Evolutionary conservation across 2,888 invertebrate genomes (phyloP), one percentile per base, ranked within the genome.

Genomic region (Petrolisthes cinctipes): DNA sequence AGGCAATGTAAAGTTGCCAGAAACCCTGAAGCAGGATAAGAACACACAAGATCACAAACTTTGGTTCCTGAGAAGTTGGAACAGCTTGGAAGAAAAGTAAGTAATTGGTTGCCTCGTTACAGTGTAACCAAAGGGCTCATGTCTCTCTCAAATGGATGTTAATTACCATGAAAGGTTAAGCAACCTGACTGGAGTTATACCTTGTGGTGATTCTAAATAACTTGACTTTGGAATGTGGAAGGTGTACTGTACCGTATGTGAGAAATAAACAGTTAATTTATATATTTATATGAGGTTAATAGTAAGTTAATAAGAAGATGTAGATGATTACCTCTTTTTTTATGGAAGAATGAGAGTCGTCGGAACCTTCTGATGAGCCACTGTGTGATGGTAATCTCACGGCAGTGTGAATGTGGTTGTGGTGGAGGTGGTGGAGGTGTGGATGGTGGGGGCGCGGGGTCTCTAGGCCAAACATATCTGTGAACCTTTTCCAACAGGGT

Each of bases 371-470:
- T 66, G 17, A 89, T 82, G 76, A 89, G 83, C 81, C 86, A 89
- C 82, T 89, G 85, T 1, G 89, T 86, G 76, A 89, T 75, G n/a
- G 89, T 86, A 68, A 89, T 89, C 82, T 89, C 89, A 57, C 84
- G 84, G 23, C 87, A 87, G 0, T 83, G 87, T 66, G 51, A 56
- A 20, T 73, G 80, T 17, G 54, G 75, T 80, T 61, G 81, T 11
- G 71, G 71, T n/a, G 71, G 71, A 80, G 57, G 83, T 81, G n/a
- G 76, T 5, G 71, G 37, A 20, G 37, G 56, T 57, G 4, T 9
- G 53, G 71, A 79, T 66, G 81, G 37, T 37, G 37, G 37, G 2
- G 37, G 83, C 68, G 83, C 86, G 9, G 73, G 20, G 20, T 82
- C 85, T 82, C 73, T 84, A 17, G 82, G 89, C 79, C 86, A 84